Evolutionary conservation across 37 sponge, comb jelly and placozoan genomes (phyloP), one percentile per base, ranked within the genome.

Genomic region (Agelas oroides): DNA sequence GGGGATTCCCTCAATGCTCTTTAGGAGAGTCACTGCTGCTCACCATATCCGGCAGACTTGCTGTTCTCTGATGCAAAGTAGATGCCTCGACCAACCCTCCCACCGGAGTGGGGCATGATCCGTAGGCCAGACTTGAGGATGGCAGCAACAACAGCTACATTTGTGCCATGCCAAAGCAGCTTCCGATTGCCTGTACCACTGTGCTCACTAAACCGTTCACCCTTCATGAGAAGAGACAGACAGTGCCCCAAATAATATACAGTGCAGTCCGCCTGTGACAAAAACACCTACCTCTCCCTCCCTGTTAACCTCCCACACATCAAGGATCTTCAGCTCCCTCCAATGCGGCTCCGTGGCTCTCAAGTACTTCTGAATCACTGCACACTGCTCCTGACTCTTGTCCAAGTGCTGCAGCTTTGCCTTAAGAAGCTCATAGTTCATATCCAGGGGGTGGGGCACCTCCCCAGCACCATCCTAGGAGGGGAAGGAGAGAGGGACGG

Each of bases 81-180:
- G 20, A 96, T 96, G 25, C 97, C 95, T 71, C 61, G 81, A 2
- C 97, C 97, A 57, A 96, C 97, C 24, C 94, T 34, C 15, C 97
- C 97, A 23, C 97, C 97, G 17, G 94, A 94, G 80, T 96, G 97
- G 56, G 97, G 97, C 97, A 96, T 96, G 38, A 96, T 96, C 21
- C 95, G 78, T 35, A 94, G 95, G 0, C 97, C 94, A 25, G 78
- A 83, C 82, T 92, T 91, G 73, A 94, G 60, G 39, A 94, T 96
- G 69, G 97, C 97, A 0, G 97, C 97, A 34, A 96, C 97, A 57
- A 94, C 97, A 25, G 97, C 97, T 2, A 96, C 92, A 70, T 96
- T 96, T 31, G 97, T 94, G 24, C 97, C 97, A 68, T 96, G 97
- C 97, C 97, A 96, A 17, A 96, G 82, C 52, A 96, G 84, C 30